phyloP scores from a whole-genome alignment of 1,140 invertebrate genomes.

The Ruditapes philippinarum region DNA sequence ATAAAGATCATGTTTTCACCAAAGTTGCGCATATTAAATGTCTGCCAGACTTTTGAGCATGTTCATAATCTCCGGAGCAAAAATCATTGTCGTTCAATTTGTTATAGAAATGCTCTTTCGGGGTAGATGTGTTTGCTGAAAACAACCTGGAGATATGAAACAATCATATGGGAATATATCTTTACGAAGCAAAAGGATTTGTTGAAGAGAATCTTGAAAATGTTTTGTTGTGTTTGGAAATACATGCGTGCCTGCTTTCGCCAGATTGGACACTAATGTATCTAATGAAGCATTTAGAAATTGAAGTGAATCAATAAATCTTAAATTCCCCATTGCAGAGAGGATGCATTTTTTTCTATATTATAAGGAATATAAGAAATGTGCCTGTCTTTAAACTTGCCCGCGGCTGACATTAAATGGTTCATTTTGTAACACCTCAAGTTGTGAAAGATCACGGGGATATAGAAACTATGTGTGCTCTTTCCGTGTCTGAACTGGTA shows the following conservation, averaged over 20 bases:
- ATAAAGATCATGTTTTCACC: conserved; percentile 79
- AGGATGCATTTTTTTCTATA: conserved; percentile 83
- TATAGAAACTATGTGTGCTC: conserved; percentile 2
- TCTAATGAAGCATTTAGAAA: background rate
- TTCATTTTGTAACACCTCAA: conserved; percentile 69
- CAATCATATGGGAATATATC: conserved; percentile 43
- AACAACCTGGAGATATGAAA: background rate
- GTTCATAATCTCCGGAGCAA: conserved; percentile 69
- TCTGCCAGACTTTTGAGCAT: conserved; percentile 77
- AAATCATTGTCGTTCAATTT: conserved; percentile 26
- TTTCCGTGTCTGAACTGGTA: conserved; percentile 49
- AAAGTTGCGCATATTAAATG: conserved; percentile 83
- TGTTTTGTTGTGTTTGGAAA: conserved; percentile 73
- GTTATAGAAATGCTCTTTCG: conserved; percentile 49
- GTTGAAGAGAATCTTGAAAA: conserved; percentile 23
- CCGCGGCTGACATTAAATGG: conserved; percentile 58
- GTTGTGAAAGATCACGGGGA: conserved; percentile 86
- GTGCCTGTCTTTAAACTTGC: conserved; percentile 82
- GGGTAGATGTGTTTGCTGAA: conserved; percentile 39
- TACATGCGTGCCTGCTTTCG: conserved; percentile 70
- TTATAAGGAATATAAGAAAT: conserved; percentile 16
- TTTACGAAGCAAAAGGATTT: conserved; percentile 44
- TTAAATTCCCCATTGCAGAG: conserved; percentile 51
- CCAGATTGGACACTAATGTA: conserved; percentile 28
- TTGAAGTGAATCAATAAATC: conserved; percentile 28